Evolutionary conservation across 2,888 invertebrate species (phyloP).

Genomic region (Dolichopus griseipennis): DNA sequence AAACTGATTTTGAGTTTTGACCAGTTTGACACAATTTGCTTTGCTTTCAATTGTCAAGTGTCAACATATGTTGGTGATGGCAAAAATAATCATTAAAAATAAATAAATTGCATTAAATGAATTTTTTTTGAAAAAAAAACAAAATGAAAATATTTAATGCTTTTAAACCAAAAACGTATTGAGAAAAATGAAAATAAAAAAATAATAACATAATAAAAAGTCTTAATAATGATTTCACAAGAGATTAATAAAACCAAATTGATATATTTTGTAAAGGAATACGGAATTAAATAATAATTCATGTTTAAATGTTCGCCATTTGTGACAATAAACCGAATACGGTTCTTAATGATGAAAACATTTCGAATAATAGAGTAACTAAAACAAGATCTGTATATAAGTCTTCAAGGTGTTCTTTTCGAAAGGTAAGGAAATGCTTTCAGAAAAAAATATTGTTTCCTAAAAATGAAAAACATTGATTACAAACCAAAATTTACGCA

Average conservation of each 20-base stretch:
- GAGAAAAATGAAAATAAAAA: background rate
- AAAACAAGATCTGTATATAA: background rate
- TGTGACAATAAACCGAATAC: background rate
- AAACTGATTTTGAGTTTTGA: no score
- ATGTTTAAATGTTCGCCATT: background rate
- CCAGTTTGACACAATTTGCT: no score
- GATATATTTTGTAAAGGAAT: background rate
- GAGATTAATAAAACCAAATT: background rate
- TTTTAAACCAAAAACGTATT: no score
- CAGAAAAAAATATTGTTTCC: no score
- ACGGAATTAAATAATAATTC: background rate
- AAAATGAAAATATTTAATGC: no score
- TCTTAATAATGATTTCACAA: background rate
- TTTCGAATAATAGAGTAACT: background rate
- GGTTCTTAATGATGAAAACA: background rate
- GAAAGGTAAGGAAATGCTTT: background rate
- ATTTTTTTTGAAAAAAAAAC: no score
- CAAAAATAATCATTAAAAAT: no score
- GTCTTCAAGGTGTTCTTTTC: constrained; percentile 7
- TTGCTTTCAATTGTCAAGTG: no score
- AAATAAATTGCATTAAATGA: no score
- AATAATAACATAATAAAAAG: background rate
- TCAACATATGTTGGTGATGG: no score
- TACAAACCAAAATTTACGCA: no score
- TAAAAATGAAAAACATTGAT: no score